Evolutionary conservation across 2,888 invertebrate species (phyloP).

Genomic region (Tanytarsus gracilentus): DNA sequence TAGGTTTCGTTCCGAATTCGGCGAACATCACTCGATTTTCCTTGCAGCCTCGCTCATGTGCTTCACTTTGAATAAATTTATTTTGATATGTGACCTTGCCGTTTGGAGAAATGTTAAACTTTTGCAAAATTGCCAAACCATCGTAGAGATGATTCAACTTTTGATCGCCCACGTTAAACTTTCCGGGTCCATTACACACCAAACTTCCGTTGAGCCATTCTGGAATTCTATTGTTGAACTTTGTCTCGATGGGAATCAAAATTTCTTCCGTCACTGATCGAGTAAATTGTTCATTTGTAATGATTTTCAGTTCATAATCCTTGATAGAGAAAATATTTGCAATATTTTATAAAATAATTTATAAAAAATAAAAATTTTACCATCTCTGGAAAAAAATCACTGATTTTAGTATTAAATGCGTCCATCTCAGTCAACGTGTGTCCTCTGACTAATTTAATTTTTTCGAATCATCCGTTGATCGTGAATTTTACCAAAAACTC

Average conservation of each 20-base stretch:
- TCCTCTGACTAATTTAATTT: too few relatives aligned
- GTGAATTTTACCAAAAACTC: too few relatives aligned
- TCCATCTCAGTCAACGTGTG: too few relatives aligned
- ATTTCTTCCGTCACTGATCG: conserved; percentile 72
- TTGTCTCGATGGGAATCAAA: conserved; percentile 57
- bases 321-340: too few relatives aligned
- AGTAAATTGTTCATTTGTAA: too few relatives aligned
- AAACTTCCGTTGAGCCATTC: conserved; percentile 70
- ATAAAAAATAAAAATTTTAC: too few relatives aligned
- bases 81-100: conserved; percentile 73
- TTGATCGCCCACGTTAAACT: conserved; percentile 68
- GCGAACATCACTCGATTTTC: conserved; percentile 75
- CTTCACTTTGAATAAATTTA: conserved; percentile 61
- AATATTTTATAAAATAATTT: too few relatives aligned
- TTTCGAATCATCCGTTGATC: too few relatives aligned
- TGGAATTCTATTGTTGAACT: conserved; percentile 56
- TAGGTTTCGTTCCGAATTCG: conserved; percentile 69
- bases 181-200: conserved; percentile 81
- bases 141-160: conserved; percentile 81
- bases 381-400: too few relatives aligned
- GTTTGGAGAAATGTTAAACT: conserved; percentile 65
- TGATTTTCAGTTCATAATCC: too few relatives aligned
- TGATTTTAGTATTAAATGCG: too few relatives aligned
- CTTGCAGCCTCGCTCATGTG: conserved; percentile 59
- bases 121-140: conserved; percentile 75